phyloP scores from a whole-genome alignment of 92 coral and sea anemone species.

The Paragorgia papillata region DNA sequence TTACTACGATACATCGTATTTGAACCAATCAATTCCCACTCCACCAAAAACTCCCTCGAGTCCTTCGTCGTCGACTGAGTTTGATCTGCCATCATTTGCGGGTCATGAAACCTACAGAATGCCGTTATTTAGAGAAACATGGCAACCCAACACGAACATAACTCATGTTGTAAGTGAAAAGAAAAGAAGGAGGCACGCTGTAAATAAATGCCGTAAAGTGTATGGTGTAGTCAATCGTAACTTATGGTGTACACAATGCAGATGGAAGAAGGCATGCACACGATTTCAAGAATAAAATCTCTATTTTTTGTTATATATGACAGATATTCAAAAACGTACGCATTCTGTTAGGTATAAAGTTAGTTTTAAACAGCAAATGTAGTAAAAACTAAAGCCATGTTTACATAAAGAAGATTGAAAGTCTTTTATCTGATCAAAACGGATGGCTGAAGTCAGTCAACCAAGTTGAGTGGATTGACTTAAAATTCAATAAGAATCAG shows the following conservation, averaged over 20 bases:
- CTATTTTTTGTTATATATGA: no score
- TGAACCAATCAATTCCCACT: slow-evolving; percentile 20
- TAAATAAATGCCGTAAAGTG: slow-evolving; percentile 94
- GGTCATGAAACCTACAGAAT: slow-evolving; percentile 9
- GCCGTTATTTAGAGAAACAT: not conserved
- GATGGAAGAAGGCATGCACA: slow-evolving; percentile 97
- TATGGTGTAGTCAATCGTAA: slow-evolving; percentile 96
- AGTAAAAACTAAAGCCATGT: no score
- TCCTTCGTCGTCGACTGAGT: not conserved
- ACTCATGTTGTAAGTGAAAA: slow-evolving; percentile 5
- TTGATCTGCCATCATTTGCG: slow-evolving; percentile 19
- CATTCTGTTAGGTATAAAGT: no score
- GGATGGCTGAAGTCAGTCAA: no score
- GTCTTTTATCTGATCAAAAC: no score
- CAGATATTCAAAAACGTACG: no score
- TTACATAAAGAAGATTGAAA: no score
- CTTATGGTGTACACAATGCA: slow-evolving; percentile 97
- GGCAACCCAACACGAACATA: not conserved
- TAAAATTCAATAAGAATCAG: no score
- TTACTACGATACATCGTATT: not conserved
- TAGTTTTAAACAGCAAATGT: no score
- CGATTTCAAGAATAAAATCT: slow-evolving; percentile 68
- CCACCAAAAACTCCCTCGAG: slow-evolving; percentile 13
- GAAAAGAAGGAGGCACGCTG: slow-evolving; percentile 66
- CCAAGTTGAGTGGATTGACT: no score